Evolutionary conservation across 2,888 invertebrate genomes (phyloP).

Genomic region (Andricus quercusramuli): DNA sequence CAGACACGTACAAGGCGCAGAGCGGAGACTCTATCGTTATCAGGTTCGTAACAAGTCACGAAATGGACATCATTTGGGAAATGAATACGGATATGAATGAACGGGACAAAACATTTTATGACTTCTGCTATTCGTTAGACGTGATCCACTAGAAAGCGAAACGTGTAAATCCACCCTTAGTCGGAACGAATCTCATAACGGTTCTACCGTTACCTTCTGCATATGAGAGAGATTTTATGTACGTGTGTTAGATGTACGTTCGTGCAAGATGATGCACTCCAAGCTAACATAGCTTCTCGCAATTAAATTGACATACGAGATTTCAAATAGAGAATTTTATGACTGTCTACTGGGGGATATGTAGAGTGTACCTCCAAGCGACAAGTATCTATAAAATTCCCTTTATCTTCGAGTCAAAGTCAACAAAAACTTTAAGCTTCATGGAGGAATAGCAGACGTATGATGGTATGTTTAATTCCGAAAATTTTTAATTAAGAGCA

Average conservation of each 20-base stretch:
- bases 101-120: slow-evolving; percentile 6
- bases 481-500: background rate
- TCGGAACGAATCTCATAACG: slow-evolving; percentile 12
- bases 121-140: background rate
- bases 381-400: background rate
- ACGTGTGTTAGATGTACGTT: background rate
- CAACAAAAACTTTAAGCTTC: background rate
- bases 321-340: background rate
- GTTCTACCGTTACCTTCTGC: background rate
- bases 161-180: slow-evolving; percentile 17
- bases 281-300: background rate
- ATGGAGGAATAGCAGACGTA: background rate
- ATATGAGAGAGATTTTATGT: background rate
- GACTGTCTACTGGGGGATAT: background rate
- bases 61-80: background rate
- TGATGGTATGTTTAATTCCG: background rate
- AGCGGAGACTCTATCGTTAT: background rate
- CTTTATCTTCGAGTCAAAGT: background rate
- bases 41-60: background rate
- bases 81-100: background rate
- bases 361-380: background rate
- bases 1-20: background rate
- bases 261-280: background rate
- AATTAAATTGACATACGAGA: slow-evolving; percentile 7
- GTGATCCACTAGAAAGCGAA: background rate